phyloP scores from a whole-genome alignment of 2,797 vertebrate genomes.

The Lerista edwardsae region DNA sequence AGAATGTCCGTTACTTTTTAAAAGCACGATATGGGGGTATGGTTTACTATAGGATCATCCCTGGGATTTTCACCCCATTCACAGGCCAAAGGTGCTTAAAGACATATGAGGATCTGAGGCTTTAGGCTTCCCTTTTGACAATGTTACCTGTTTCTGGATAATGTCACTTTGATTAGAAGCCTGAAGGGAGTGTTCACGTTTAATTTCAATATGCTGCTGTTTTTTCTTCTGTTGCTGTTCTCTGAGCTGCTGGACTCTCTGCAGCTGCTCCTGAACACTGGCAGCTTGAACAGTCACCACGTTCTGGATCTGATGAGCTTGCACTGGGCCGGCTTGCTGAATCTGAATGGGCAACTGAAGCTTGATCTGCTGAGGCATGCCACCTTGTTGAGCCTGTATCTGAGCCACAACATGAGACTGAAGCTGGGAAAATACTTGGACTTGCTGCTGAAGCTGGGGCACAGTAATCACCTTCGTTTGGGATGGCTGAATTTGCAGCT shows the following conservation, averaged over 20 bases:
- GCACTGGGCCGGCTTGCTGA: constrained; percentile 83
- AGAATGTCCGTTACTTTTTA: constrained; percentile 39
- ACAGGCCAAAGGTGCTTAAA: constrained; percentile 40
- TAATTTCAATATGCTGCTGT: constrained; percentile 89
- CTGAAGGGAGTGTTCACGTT: constrained; percentile 88
- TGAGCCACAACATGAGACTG: constrained; percentile 86
- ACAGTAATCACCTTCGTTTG: constrained; percentile 83
- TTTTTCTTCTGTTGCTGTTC: constrained; percentile 96
- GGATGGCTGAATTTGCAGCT: constrained; percentile 83
- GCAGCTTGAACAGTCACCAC: constrained; percentile 93
- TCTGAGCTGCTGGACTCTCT: constrained; percentile 93
- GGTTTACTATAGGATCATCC: neutral
- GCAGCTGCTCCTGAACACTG: constrained; percentile 94
- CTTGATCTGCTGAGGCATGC: constrained; percentile 87
- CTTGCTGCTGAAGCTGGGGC: constrained; percentile 89
- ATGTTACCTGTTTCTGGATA: constrained; percentile 94
- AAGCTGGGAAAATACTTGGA: constrained; percentile 87
- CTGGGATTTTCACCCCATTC: constrained; percentile 45
- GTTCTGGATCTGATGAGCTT: constrained; percentile 89
- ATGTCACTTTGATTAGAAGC: constrained; percentile 92
- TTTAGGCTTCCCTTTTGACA: constrained; percentile 66
- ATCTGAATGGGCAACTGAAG: constrained; percentile 91
- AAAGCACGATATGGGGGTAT: constrained; percentile 36
- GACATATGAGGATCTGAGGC: constrained; percentile 53
- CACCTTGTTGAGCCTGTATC: constrained; percentile 87